Evolutionary conservation across 2,797 vertebrate genomes (phyloP), one percentile per base, ranked within the genome.

Genomic region (Hippocampus kuda): DNA sequence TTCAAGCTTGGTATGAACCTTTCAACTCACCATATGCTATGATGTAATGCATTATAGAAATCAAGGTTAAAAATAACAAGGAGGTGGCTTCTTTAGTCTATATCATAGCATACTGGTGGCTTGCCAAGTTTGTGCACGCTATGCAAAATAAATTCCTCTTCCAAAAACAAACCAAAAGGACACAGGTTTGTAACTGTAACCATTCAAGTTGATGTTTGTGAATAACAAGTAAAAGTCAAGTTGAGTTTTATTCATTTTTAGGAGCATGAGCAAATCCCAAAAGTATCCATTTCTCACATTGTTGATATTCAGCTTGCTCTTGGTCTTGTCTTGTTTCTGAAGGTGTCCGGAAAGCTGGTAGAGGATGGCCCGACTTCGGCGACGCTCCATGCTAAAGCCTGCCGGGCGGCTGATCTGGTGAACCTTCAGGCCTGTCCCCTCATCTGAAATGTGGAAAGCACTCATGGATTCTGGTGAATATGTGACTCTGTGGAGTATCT

Each of bases 271-370:
- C 1, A 16, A 15, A 3, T 27, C 56, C 15, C 13, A n/a, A 2
- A 11, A 42, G 8, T 38, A 27, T 3, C 42, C 11, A 7, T 67
- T 38, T 54, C 91, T 88, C 78, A 92, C 92, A 54, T 91, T 93
- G 81, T 92, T 92, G 81, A 93, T 88, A 85, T 93, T 93, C 62
- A 93, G 90, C 77, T 93, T 93, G 89, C 87, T 89, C 82, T 89
- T 89, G 79, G 66, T 78, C 70, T 93, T 93, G 86, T 92, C 92
- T 76, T 92, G 91, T 75, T 91, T 93, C 85, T 93, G 92, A 11
- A 93, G 88, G 73, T 93, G 92, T 75, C 92, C 92, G 0, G 92
- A 93, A 59, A 93, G 89, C 76, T 93, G 92, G 83, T 93, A 93
- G n/a, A 93, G 90, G 61, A 93, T 90, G 1, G 92, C 92, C 2